Evolutionary conservation across 2,888 invertebrate species (phyloP).

Genomic region (Idaea straminata): DNA sequence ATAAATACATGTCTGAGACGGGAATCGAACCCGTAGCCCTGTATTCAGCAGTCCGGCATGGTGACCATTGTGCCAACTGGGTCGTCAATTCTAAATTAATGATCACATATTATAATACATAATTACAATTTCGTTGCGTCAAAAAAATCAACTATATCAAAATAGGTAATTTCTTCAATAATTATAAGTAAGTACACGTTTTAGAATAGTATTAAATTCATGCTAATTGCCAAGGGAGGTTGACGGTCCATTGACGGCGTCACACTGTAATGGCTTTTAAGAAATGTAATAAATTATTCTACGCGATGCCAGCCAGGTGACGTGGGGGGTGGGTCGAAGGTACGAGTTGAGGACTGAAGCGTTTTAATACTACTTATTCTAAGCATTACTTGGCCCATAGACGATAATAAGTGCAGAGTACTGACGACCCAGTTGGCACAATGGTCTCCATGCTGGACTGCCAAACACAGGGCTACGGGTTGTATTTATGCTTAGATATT

Average conservation of each 20-base stretch:
- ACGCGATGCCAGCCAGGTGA: conserved; percentile 66
- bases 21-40: too few relatives aligned
- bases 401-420: too few relatives aligned
- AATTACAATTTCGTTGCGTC: background rate
- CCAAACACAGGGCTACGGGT: too few relatives aligned
- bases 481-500: too few relatives aligned
- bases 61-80: too few relatives aligned
- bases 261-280: conserved; percentile 77
- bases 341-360: conserved; percentile 28
- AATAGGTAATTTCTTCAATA: background rate
- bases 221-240: conserved; percentile 67
- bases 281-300: conserved; percentile 79
- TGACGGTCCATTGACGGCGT: conserved; percentile 70
- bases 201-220: conserved; percentile 48
- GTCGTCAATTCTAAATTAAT: too few relatives aligned
- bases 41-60: too few relatives aligned
- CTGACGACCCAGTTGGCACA: too few relatives aligned
- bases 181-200: background rate
- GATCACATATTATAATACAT: too few relatives aligned
- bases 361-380: conserved; percentile 1
- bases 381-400: too few relatives aligned
- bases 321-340: conserved; percentile 48
- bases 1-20: too few relatives aligned
- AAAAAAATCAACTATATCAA: background rate
- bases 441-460: too few relatives aligned